A percentile compares a stretch with the other conserved stretches of the same genome.
These are phyloP conservation scores for Neodiprion fabricii DNA, from an alignment of 1,140 invertebrate species.

Conservation along the genomic window DNA sequence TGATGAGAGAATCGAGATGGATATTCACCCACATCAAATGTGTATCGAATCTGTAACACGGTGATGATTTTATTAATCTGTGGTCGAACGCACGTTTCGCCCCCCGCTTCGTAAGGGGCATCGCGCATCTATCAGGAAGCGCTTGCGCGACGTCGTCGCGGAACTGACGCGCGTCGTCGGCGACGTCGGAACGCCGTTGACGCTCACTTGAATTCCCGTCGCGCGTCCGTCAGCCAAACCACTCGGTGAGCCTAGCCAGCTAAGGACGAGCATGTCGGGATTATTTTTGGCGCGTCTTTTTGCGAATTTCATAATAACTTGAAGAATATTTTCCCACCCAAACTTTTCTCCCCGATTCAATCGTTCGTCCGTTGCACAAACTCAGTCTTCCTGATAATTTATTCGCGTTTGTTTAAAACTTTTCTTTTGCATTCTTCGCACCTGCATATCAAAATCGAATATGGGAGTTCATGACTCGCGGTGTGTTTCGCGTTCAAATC, in stretches of 20 bases:
- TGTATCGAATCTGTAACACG: too few relatives aligned
- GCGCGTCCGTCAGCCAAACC: slow-evolving; percentile 44
- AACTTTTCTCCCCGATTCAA: neutral
- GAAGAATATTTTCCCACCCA: neutral
- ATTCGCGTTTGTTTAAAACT: slow-evolving; percentile 5
- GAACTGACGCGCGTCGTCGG: slow-evolving; percentile 35
- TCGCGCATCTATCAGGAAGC: slow-evolving; percentile 15
- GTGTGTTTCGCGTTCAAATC: too few relatives aligned
- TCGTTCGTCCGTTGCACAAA: neutral
- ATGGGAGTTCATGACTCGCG: too few relatives aligned
- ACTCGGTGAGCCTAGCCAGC: slow-evolving; percentile 24
- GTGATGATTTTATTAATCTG: too few relatives aligned
- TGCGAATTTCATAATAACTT: neutral
- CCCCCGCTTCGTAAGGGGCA: too few relatives aligned
- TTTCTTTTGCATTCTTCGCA: too few relatives aligned
- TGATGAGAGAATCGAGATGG: too few relatives aligned
- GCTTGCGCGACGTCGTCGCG: slow-evolving; percentile 36
- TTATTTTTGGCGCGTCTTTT: neutral
- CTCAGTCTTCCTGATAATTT: too few relatives aligned
- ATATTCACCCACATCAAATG: too few relatives aligned
- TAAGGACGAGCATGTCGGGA: slow-evolving; percentile 23
- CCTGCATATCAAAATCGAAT: too few relatives aligned
- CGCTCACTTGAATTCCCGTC: slow-evolving; percentile 53
- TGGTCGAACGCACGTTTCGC: too few relatives aligned
- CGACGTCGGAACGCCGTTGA: slow-evolving; percentile 37